Conservation (phyloP, 2,888 invertebrate species). For the Hecatera dysodea region DNA sequence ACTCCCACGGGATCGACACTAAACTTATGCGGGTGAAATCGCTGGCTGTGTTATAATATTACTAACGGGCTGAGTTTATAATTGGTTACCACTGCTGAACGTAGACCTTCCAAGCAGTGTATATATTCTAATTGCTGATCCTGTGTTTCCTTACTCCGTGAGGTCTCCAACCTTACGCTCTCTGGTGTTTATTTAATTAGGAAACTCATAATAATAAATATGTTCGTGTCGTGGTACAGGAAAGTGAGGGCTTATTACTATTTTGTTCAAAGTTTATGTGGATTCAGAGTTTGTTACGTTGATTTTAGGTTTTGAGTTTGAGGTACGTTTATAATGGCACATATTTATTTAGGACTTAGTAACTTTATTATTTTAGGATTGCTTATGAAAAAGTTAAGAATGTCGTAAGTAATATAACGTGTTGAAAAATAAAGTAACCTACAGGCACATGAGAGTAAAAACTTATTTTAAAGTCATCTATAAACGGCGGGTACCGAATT, state of each 20-base stretch:
- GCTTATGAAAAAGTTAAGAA: neutral
- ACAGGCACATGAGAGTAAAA: neutral
- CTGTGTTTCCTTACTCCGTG: too few species aligned
- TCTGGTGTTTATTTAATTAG: slow-evolving; percentile 26
- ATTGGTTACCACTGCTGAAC: too few species aligned
- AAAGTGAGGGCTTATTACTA: slow-evolving; percentile 1
- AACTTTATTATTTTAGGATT: neutral
- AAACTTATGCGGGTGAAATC: too few species aligned
- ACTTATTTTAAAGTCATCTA: neutral
- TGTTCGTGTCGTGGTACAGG: neutral
- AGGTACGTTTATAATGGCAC: neutral
- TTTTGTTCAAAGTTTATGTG: slow-evolving; percentile 8
- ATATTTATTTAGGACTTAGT: slow-evolving; percentile 8
- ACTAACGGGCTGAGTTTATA: too few species aligned
- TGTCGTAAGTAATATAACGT: neutral
- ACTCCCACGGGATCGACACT: too few species aligned
- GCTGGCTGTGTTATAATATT: too few species aligned
- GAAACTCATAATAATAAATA: slow-evolving; percentile 4
- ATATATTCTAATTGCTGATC: too few species aligned
- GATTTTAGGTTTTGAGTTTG: slow-evolving; percentile 19
- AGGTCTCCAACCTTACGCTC: too few species aligned
- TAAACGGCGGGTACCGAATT: neutral
- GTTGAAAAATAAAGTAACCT: neutral
- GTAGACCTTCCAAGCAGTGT: too few species aligned
- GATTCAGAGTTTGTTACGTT: slow-evolving; percentile 9